These are phyloP conservation scores for Zoanthus solanderi DNA, from an alignment of 92 coral and sea anemone species.

Conservation along the genomic window DNA sequence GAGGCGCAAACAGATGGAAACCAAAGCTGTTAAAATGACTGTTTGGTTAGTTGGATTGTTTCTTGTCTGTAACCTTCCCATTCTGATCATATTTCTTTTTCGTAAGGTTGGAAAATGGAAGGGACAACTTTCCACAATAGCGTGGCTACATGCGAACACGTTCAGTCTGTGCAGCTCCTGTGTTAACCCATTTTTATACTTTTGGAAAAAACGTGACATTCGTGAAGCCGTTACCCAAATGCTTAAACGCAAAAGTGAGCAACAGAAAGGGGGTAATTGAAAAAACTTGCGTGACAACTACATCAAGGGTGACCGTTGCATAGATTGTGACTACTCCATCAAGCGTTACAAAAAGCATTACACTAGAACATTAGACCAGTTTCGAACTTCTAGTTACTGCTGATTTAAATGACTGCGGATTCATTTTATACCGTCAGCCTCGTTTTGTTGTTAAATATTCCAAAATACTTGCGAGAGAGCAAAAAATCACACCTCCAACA, in stretches of 20 bases:
- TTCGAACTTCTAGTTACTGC: too few species aligned
- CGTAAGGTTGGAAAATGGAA: constrained; percentile 54
- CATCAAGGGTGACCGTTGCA: not conserved
- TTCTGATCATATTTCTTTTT: constrained; percentile 41
- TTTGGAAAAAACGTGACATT: constrained; percentile 60
- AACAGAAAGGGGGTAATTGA: not conserved
- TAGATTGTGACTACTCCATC: too few species aligned
- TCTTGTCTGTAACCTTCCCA: constrained; percentile 59
- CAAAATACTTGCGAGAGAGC: too few species aligned
- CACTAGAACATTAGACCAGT: too few species aligned
- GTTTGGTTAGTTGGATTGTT: constrained; percentile 39
- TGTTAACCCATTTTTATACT: constrained; percentile 57
- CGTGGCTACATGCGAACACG: constrained; percentile 61
- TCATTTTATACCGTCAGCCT: too few species aligned
- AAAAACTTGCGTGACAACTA: not conserved
- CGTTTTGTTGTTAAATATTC: too few species aligned
- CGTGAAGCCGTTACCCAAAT: constrained; percentile 1
- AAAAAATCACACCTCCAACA: too few species aligned
- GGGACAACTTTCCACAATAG: constrained; percentile 47
- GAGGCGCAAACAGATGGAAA: constrained; percentile 13
- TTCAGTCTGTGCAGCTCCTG: constrained; percentile 36
- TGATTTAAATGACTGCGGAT: too few species aligned
- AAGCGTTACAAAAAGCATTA: too few species aligned
- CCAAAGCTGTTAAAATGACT: constrained; percentile 52
- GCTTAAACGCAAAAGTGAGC: not conserved